These are phyloP conservation scores for Xenopus tropicalis DNA, from an alignment of 2,113 vertebrate species.

Conservation along the genomic window DNA sequence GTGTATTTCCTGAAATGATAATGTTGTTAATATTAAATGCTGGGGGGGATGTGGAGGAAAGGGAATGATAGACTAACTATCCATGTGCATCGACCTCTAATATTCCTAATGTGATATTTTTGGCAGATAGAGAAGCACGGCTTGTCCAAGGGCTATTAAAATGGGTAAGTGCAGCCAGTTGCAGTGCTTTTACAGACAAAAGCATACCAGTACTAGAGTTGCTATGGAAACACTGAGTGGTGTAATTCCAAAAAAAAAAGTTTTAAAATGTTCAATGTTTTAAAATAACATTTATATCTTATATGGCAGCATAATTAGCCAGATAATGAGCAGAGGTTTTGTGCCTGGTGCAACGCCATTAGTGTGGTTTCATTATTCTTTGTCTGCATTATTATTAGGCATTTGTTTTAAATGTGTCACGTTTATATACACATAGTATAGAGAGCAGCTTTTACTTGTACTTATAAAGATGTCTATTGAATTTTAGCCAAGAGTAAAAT, in stretches of 20 bases:
- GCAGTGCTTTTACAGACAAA: slow-evolving; percentile 15
- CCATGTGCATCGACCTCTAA: background rate
- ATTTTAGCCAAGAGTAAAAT: no score
- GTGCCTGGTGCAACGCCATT: slow-evolving; percentile 2
- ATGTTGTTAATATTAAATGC: background rate
- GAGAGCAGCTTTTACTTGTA: no score
- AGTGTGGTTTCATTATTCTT: background rate
- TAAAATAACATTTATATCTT: slow-evolving; percentile 5
- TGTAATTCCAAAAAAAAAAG: slow-evolving; percentile 25
- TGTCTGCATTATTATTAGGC: no score
- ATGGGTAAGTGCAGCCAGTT: slow-evolving; percentile 6
- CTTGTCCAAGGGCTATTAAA: slow-evolving; percentile 18
- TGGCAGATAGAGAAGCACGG: slow-evolving; percentile 8
- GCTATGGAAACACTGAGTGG: slow-evolving; percentile 20
- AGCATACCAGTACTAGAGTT: slow-evolving; percentile 15
- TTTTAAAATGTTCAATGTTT: no score
- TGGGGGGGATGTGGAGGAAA: no score
- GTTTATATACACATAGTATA: background rate
- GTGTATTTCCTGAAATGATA: background rate
- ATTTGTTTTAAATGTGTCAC: no score
- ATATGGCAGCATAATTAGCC: slow-evolving; percentile 12
- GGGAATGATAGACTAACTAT: slow-evolving; percentile 17
- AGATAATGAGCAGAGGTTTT: slow-evolving; percentile 24
- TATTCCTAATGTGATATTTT: slow-evolving; percentile 27
- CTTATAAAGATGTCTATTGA: no score